Evolutionary conservation across 2,888 invertebrate genomes (phyloP).

Genomic region (Apocheima hispidaria): DNA sequence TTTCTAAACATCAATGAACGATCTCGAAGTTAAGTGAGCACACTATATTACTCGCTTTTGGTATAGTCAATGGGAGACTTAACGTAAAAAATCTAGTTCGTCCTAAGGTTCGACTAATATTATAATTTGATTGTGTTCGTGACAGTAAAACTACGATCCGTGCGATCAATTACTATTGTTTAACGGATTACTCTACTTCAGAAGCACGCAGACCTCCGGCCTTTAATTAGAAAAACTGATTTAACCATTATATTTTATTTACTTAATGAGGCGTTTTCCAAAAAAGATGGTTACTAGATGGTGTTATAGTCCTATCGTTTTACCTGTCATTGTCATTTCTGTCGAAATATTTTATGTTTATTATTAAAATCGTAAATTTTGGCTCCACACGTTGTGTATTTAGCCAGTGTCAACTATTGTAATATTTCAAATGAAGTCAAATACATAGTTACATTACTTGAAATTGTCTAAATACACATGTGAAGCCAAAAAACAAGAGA

Average conservation of each 20-base stretch:
- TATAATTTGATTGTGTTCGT: conserved; percentile 63
- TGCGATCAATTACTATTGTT: conserved; percentile 61
- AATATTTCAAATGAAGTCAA: too few species aligned
- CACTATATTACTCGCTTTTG: background rate
- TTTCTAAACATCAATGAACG: background rate
- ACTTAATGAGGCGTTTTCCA: background rate
- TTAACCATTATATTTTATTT: background rate
- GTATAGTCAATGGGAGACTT: background rate
- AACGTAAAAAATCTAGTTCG: background rate
- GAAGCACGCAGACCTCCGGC: conserved; percentile 51
- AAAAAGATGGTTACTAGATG: too few species aligned
- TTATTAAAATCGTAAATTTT: too few species aligned
- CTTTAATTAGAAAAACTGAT: conserved; percentile 54
- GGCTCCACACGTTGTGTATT: too few species aligned
- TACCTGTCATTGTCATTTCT: too few species aligned
- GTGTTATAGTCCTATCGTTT: too few species aligned
- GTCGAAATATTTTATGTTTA: too few species aligned
- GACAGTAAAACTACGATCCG: conserved; percentile 59
- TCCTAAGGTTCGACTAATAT: conserved; percentile 44
- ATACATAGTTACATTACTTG: too few species aligned
- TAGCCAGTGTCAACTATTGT: too few species aligned
- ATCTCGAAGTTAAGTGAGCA: background rate
- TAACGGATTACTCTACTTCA: conserved; percentile 52
- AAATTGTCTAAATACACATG: too few species aligned
- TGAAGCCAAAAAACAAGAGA: too few species aligned